Evolutionary conservation across 1,140 invertebrate genomes (phyloP).

Genomic region (Cheumatopsyche charites): DNA sequence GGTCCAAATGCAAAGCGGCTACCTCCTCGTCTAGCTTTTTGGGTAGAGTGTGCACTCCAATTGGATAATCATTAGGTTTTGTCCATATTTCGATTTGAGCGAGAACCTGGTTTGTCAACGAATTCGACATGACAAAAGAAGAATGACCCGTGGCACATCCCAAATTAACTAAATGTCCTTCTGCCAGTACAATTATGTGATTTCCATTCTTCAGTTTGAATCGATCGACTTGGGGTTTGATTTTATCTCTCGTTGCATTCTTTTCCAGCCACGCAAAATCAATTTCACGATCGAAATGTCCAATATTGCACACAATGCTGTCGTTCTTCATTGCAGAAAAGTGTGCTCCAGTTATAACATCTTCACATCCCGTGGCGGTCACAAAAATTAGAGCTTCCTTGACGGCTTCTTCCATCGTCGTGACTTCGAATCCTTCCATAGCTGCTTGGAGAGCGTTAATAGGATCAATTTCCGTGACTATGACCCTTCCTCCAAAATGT

Average conservation of each 20-base stretch:
- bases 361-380: slow-evolving; percentile 96
- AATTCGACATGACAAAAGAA: slow-evolving; percentile 99
- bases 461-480: slow-evolving; percentile 98
- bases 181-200: slow-evolving; percentile 93
- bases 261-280: slow-evolving; percentile 95
- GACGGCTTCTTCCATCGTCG: slow-evolving; percentile 96
- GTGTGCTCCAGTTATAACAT: slow-evolving; percentile 89
- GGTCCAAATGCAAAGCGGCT: slow-evolving; percentile 92
- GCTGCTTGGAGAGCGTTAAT: slow-evolving; percentile 97
- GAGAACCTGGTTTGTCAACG: slow-evolving; percentile 98
- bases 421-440: slow-evolving; percentile 98
- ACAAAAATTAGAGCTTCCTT: slow-evolving; percentile 95
- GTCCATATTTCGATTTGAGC: slow-evolving; percentile 99
- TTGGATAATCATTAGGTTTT: slow-evolving; percentile 77
- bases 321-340: slow-evolving; percentile 95
- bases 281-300: slow-evolving; percentile 98
- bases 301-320: slow-evolving; percentile 98
- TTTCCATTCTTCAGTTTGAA: slow-evolving; percentile 89
- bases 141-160: slow-evolving; percentile 99
- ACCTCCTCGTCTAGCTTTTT: slow-evolving; percentile 99
- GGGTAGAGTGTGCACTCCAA: slow-evolving; percentile 92
- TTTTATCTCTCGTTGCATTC: slow-evolving; percentile 86
- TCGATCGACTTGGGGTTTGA: slow-evolving; percentile 99
- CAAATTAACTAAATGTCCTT: slow-evolving; percentile 96
- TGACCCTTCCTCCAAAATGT: slow-evolving; percentile 93